Base-by-base conservation (phyloP, 2,113 vertebrate genomes). In the Arizona elegans region DNA sequence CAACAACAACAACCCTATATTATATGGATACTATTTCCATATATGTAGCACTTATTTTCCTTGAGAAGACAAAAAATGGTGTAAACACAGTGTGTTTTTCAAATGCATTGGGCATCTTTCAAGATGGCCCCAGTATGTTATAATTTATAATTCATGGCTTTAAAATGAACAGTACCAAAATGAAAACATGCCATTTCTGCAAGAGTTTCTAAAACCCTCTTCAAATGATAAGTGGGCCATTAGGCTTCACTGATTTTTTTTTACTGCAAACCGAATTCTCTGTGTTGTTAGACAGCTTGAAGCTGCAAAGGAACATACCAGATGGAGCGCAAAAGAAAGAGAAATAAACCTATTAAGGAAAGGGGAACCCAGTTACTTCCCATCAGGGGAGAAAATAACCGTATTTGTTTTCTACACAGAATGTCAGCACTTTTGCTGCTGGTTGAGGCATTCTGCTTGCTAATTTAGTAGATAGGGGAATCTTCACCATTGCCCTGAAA, bases 241-340 rank as follows among this genome's bases (percentile, higher is more conserved):
- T 26, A 89, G 23, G 70, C 85, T 50, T 92, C 54, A 86, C 52
- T 90, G 8, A 88, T 88, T 93, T 93, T 94, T 90, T 93, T 93
- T 94, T 88, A 93, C 13, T 54, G 65, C 81, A 56, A 26, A 93
- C 21, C 86, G 87, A 92, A 94, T n/a, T 23, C 53, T 56, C 7
- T 15, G 29, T 11, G 59, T 91, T 90, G 91, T 43, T 75, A 50
- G 70, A 58, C 54, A 55, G 55, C 86, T 85, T 89, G 87, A 92
- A 70, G 75, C 91, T 92, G 90, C 19, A 87, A 0, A 17, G 6
- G 58, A 94, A 58, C 81, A 93, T 17, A 90, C 89, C 92, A 92
- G 93, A 23, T 29, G 85, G 88, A 85, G 33, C 13, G 86, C 33
- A 88, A 93, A 94, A 81, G 54, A 91, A 47, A 86, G 92, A 75